phyloP scores from a whole-genome alignment of 2,797 vertebrate species.

The Mustela erminea region DNA sequence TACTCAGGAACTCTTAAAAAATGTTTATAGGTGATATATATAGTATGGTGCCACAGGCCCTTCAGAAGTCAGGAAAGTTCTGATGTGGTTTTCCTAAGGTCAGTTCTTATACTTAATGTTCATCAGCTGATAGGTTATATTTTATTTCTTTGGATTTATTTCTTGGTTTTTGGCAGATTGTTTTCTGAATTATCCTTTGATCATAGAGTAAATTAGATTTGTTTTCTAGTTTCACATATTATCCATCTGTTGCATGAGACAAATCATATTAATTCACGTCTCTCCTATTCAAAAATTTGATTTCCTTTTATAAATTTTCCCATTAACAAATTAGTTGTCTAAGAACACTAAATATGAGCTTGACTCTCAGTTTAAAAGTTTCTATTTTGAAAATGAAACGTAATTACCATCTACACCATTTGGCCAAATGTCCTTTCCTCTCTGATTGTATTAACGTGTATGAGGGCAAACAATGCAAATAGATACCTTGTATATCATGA shows the following conservation, averaged over 20 bases:
- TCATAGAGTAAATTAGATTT: conserved; percentile 65
- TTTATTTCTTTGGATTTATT: conserved; percentile 64
- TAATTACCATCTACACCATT: not conserved
- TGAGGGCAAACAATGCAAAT: not conserved
- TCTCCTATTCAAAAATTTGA: conserved; percentile 58
- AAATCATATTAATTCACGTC: conserved; percentile 63
- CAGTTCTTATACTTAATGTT: not conserved
- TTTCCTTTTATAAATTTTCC: conserved; percentile 49
- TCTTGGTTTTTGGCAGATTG: conserved; percentile 9
- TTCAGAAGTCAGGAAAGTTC: conserved; percentile 60
- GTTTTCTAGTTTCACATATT: conserved; percentile 64
- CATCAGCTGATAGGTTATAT: not conserved
- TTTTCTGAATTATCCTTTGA: conserved; percentile 70
- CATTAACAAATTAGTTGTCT: conserved; percentile 60
- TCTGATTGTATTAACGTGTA: conserved; percentile 44
- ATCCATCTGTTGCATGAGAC: conserved; percentile 57
- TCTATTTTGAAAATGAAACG: conserved; percentile 48
- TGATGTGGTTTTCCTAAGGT: conserved; percentile 64
- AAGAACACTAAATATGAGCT: conserved; percentile 34
- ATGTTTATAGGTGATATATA: conserved; percentile 20
- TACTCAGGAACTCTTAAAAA: conserved; percentile 44
- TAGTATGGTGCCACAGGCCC: not conserved
- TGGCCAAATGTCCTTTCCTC: not conserved
- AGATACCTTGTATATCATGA: not conserved
- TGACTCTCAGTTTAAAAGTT: conserved; percentile 1